Conservation (phyloP, 2,113 vertebrate species). For the Upupa epops region DNA sequence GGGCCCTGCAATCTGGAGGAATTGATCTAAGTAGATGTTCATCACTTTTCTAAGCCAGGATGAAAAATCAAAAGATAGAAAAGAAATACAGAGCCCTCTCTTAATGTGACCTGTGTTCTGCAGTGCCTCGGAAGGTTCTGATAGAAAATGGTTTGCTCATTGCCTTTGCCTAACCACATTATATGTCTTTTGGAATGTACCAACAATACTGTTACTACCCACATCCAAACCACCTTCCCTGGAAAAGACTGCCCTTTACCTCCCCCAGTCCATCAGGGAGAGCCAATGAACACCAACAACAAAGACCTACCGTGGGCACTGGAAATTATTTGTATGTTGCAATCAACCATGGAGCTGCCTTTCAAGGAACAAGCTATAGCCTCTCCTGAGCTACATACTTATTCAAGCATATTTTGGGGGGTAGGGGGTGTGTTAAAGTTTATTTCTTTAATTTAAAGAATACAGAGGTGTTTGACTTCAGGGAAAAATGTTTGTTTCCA, state of each 20-base stretch:
- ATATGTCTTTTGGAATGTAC: background rate
- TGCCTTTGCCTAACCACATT: background rate
- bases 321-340: background rate
- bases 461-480: background rate
- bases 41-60: background rate
- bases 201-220: background rate
- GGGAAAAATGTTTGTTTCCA: background rate
- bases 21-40: background rate
- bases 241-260: background rate
- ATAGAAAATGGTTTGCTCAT: background rate
- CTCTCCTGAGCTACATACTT: background rate
- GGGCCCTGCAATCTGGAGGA: background rate
- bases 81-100: background rate
- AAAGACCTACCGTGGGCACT: background rate
- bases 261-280: background rate
- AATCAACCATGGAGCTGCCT: background rate
- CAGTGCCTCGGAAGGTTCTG: background rate
- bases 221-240: background rate
- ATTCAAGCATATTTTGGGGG: background rate
- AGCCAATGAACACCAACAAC: background rate
- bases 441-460: background rate
- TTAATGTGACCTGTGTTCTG: background rate
- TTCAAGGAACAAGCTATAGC: background rate
- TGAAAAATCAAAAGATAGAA: background rate
- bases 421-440: accelerated